These are phyloP conservation scores for Etheostoma perlongum DNA, from an alignment of 2,797 vertebrate species.

Conservation along the genomic window DNA sequence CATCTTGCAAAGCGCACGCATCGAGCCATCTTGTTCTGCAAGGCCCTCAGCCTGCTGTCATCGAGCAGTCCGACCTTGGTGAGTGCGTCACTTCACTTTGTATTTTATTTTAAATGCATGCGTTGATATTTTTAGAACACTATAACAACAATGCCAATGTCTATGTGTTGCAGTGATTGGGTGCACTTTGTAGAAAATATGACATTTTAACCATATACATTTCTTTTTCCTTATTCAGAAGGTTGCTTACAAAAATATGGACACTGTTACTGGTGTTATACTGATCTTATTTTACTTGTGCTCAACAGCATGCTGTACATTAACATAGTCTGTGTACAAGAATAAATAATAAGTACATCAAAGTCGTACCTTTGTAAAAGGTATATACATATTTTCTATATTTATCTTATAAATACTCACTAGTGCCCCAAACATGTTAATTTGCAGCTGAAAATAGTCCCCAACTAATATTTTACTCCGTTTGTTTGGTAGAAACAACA, in stretches of 20 bases:
- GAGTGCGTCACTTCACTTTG: constrained; percentile 48
- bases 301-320: background rate
- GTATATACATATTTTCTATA: background rate
- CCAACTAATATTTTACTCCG: background rate
- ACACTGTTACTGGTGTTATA: too few species aligned
- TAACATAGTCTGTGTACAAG: background rate
- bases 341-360: background rate
- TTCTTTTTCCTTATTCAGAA: background rate
- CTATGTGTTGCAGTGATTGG: background rate
- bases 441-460: background rate
- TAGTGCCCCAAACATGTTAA: background rate
- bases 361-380: background rate
- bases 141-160: too few species aligned
- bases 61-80: constrained; percentile 86
- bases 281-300: background rate
- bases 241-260: background rate
- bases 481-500: background rate
- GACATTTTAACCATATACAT: background rate
- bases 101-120: background rate
- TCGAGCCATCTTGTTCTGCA: constrained; percentile 93
- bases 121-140: background rate
- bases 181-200: background rate
- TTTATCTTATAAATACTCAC: background rate
- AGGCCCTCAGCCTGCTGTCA: constrained; percentile 82
- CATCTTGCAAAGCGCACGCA: constrained; percentile 91